Evolutionary conservation across 2,888 invertebrate genomes (phyloP), one percentile per base, ranked within the genome.

Genomic region (Drosophila limbata): DNA sequence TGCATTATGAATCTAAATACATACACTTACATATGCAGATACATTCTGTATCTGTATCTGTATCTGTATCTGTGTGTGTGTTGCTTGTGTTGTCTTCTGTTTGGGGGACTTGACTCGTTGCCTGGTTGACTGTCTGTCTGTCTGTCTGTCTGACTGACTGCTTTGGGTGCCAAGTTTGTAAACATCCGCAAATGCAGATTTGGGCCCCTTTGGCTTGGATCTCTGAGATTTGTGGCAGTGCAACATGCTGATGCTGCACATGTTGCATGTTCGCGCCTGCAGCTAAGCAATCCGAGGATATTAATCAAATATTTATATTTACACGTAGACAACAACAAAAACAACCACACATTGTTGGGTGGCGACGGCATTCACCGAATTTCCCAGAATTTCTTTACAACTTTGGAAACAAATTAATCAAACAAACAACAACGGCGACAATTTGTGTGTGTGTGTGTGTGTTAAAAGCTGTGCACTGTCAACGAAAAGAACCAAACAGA

Each of bases 261-360:
- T 80, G 79, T 73, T 76, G 77, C 79, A 77, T 77, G 79, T 77
- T 79, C 73, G 73, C 73, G 77, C 77, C 80, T 71, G 65, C 55
- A 68, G 61, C 67, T 60, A 67, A 77, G 63, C 64, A 47, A 68
- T 69, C 62, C 65, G 68, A 70, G 86, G 75, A 86, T 86, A 88
- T 88, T 88, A 86, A 88, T 84, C 86, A 88, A 84, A 84, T 84
- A 84, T 84, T 84, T 84, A 84, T 81, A 86, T 84, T 84, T 88
- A 84, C 88, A 77, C 88, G 73, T 74, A 77, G 80, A 77, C 79
- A 69, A 61, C 64, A 57, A 19, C 37, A 59, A 42, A 60, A 25
- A 48, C 37, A 48, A 37, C 48, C 61, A 53, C 61, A 63, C 51
- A 65, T 56, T 72, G 69, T 55, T 70, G 69, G 48, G 15, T 44